A percentile compares a stretch with the other conserved stretches of the same genome.
phyloP scores from a whole-genome alignment of 2,797 vertebrate genomes.

The Rhabdomys pumilio region DNA sequence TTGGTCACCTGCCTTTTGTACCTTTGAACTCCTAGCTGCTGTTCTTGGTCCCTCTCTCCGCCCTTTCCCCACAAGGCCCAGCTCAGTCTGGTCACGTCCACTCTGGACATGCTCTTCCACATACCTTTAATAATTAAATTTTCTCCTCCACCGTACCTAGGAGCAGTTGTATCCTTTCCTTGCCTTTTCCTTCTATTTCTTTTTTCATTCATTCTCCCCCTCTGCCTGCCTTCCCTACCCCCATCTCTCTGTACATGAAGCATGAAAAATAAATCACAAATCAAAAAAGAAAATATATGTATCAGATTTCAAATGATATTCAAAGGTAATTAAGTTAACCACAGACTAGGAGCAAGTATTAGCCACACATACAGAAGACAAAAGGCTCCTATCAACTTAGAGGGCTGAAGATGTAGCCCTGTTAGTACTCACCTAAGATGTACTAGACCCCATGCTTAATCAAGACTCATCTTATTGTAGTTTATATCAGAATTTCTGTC shows the following conservation, averaged over 20 bases:
- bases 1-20: background rate
- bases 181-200: background rate
- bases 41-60: background rate
- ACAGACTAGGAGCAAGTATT: background rate
- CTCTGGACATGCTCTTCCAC: background rate
- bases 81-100: background rate
- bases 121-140: background rate
- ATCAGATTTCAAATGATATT: background rate
- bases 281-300: background rate
- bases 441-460: background rate
- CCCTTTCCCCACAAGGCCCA: background rate
- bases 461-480: background rate
- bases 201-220: background rate
- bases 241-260: background rate
- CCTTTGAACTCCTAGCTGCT: background rate
- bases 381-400: background rate
- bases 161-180: background rate
- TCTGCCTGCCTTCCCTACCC: background rate
- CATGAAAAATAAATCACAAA: background rate
- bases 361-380: background rate
- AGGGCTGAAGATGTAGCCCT: background rate
- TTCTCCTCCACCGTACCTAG: background rate
- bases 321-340: background rate
- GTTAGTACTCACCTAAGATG: background rate
- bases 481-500: constrained; percentile 12